Base-by-base conservation (phyloP, 2,888 invertebrate genomes). In the Coronaproctus castanopsis region DNA sequence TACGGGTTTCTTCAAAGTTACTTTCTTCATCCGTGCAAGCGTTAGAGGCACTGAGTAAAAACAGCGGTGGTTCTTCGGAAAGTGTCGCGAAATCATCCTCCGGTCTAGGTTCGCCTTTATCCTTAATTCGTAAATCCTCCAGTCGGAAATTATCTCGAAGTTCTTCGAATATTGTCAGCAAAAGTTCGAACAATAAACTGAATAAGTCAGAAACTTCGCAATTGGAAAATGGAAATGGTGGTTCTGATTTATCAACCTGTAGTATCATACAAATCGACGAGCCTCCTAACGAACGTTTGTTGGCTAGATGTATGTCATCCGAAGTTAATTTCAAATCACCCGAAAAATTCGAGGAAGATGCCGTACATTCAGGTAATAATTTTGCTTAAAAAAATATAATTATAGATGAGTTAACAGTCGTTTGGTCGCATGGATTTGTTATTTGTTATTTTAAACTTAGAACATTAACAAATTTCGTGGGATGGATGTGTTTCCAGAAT, bases 291-390 rank as follows among this genome's bases (percentile, higher is more conserved):
- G 61, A 64, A 52, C 61, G 57, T 20, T 54, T 64, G 23, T 50
- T 64, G 65, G 36, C 36, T 36, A n/a, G 57, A 52, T 22, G 21
- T 74, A 20, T 21, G 36, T 20, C 36, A 18, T 3, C 18, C 18
- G 19, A 52, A 20, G 21, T 20, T 36, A 3, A 21, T 19, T 1
- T 21, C 36, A n/a, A 23, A 53, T 2, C 2, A 48, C 51, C 18
- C n/a, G 78, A 79, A 67, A 78, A 77, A 18, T 82, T 83, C 66
- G 81, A 81, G 67, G 82, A 82, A 65, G 81, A 79, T 63, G 73
- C 69, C 22, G 76, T 82, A 67, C 84, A 83, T 75, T 84, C 84
- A 68, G 83, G 83, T 84, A 77, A 76, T 74, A n/a, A n/a, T n/a
- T n/a, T n/a, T n/a, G n/a, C n/a, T n/a, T n/a, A n/a, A n/a, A n/a